Percentiles rank a stretch among this genome's conserved stretches.
Conservation (phyloP, 2,113 vertebrate species). For the Cnemophilus loriae region DNA sequence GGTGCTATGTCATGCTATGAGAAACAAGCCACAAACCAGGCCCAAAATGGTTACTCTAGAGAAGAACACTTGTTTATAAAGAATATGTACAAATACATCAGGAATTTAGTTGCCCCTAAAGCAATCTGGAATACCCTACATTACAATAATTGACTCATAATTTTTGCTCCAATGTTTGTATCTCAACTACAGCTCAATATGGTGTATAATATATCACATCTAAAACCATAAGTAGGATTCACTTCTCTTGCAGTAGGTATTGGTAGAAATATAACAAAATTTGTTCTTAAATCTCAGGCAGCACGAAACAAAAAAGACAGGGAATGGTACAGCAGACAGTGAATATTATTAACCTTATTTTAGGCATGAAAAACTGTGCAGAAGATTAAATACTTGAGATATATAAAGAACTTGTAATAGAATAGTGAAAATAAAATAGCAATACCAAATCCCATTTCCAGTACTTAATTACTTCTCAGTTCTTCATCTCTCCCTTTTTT, state of each 20-base stretch:
- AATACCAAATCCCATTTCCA: slow-evolving; percentile 35
- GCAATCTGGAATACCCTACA: not conserved
- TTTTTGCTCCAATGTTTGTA: not conserved
- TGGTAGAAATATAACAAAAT: not conserved
- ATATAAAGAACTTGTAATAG: slow-evolving; percentile 6
- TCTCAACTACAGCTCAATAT: not conserved
- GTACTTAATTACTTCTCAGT: slow-evolving; percentile 38
- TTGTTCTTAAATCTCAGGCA: not conserved
- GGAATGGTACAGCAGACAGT: not conserved
- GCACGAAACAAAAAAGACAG: not conserved
- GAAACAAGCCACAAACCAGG: not conserved
- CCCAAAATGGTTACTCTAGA: not conserved
- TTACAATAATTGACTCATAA: not conserved
- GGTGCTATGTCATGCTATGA: not conserved
- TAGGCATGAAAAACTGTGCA: not conserved
- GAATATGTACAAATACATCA: not conserved
- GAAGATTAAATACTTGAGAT: slow-evolving; percentile 22
- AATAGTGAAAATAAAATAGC: slow-evolving; percentile 24
- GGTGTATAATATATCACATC: not conserved
- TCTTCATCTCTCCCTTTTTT: not conserved
- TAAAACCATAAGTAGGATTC: not conserved
- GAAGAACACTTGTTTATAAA: not conserved
- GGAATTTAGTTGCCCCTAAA: not conserved
- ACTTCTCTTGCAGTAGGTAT: not conserved
- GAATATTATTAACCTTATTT: slow-evolving; percentile 14